Base-by-base conservation (phyloP, 37 sponge, comb jelly and placozoan species). In the Spongia lamella region DNA sequence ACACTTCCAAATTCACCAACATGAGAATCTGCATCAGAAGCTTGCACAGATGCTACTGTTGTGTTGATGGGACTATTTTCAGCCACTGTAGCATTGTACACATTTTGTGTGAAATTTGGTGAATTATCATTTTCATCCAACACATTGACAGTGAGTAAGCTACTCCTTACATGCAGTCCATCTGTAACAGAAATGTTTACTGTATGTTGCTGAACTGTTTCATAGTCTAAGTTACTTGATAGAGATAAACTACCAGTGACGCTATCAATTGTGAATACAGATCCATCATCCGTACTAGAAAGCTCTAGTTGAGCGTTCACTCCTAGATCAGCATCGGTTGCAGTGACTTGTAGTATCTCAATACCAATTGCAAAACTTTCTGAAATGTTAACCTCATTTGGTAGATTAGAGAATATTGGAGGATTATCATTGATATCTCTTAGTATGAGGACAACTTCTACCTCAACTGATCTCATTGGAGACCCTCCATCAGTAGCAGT, bases 61-160 rank as follows among this genome's bases (percentile, higher is more conserved):
- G 26, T 25, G 19, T 49, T 49, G 26, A 32, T 51, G 14, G 24
- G 7, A 25, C 47, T 43, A 9, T 43, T 5, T 43, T 43, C 47
- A 9, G 9, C 47, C 9, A 43, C 9, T 9, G 9, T 43, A 43
- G 47, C 47, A 13, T 5, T 43, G 9, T 43, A 43, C 9, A 9
- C 9, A 27, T 66, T 30, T 0, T 47, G 73, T 17, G 24, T 1
- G 50, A 90, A 86, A 13, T 14, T 38, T 14, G 91, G 91, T 1
- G 76, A 56, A 31, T 75, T 82, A 39, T 90, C 87, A 63, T 89
- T 89, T 27, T 80, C 81, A 43, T 85, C 74, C 21, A 27, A 43
- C 2, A 85, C 19, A 6, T 51, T 59, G 50, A 90, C 62, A 3
- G 2, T 72, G 19, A 90, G 75, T 15, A 0, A 51, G 19, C 61